Conservation (phyloP, 2,797 vertebrate species). For the Molossus molossus region DNA sequence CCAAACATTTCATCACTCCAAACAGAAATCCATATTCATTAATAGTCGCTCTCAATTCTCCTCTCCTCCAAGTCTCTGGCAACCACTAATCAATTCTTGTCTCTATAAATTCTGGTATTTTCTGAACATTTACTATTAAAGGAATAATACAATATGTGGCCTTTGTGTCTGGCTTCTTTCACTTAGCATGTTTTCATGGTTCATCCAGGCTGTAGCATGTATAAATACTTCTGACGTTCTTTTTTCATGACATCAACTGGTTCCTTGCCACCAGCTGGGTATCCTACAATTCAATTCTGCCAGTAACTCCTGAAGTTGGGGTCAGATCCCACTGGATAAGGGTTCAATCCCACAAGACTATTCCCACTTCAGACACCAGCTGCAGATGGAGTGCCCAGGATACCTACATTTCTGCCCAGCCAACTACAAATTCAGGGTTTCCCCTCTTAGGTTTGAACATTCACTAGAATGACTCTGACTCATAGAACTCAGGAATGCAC, state of each 20-base stretch:
- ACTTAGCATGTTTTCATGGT: neutral
- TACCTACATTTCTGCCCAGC: neutral
- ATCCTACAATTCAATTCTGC: neutral
- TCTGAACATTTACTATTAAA: neutral
- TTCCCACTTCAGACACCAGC: neutral
- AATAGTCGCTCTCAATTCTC: neutral
- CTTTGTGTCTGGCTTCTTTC: slow-evolving; percentile 6
- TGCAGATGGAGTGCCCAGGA: neutral
- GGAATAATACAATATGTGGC: neutral
- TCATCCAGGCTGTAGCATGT: neutral
- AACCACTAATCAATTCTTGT: neutral
- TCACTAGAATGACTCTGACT: slow-evolving; percentile 5
- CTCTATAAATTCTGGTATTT: neutral
- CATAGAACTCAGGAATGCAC: neutral
- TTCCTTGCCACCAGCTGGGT: neutral
- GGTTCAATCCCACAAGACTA: neutral
- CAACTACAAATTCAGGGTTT: neutral
- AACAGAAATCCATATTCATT: neutral
- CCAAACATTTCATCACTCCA: slow-evolving; percentile 12
- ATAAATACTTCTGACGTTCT: neutral
- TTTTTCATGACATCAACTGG: neutral
- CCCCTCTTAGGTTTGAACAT: neutral
- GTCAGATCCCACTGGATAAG: neutral
- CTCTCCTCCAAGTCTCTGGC: neutral
- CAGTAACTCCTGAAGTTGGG: neutral